phyloP scores from a whole-genome alignment of 2,797 vertebrate genomes.

The Brachyalestes nurse region DNA sequence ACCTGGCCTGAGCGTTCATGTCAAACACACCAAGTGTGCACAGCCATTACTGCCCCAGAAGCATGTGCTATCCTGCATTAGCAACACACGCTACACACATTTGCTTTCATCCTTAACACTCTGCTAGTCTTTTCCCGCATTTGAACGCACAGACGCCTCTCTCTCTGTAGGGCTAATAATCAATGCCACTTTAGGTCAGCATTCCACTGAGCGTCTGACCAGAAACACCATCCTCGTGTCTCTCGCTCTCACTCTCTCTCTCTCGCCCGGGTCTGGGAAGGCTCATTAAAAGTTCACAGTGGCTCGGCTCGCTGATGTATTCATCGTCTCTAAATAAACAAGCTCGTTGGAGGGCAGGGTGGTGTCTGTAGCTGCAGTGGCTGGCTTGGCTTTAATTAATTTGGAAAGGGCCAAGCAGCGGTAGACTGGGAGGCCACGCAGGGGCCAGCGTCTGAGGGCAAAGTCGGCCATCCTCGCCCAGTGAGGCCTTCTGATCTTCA shows the following conservation, averaged over 20 bases:
- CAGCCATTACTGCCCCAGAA: slow-evolving; percentile 17
- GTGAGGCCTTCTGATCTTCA: slow-evolving; percentile 76
- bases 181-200: slow-evolving; percentile 58
- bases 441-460: slow-evolving; percentile 57
- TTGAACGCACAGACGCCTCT: slow-evolving; percentile 41
- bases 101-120: slow-evolving; percentile 52
- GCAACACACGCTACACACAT: slow-evolving; percentile 28
- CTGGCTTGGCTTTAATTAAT: slow-evolving; percentile 59
- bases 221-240: slow-evolving; percentile 35
- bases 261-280: slow-evolving; percentile 66
- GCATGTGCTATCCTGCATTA: slow-evolving; percentile 24
- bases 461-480: slow-evolving; percentile 48
- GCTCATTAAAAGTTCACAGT: slow-evolving; percentile 65
- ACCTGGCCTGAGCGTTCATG: slow-evolving; percentile 34
- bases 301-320: slow-evolving; percentile 45
- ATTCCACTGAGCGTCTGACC: slow-evolving; percentile 53
- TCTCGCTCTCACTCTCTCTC: slow-evolving; percentile 43
- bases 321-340: slow-evolving; percentile 59
- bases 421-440: slow-evolving; percentile 76
- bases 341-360: slow-evolving; percentile 50
- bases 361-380: slow-evolving; percentile 44
- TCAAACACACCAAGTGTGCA: slow-evolving; percentile 24
- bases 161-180: slow-evolving; percentile 56
- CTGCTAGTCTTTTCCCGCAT: slow-evolving; percentile 48
- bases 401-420: slow-evolving; percentile 75